phyloP scores from a whole-genome alignment of 2,113 vertebrate species.

The Amblyornis subalaris region DNA sequence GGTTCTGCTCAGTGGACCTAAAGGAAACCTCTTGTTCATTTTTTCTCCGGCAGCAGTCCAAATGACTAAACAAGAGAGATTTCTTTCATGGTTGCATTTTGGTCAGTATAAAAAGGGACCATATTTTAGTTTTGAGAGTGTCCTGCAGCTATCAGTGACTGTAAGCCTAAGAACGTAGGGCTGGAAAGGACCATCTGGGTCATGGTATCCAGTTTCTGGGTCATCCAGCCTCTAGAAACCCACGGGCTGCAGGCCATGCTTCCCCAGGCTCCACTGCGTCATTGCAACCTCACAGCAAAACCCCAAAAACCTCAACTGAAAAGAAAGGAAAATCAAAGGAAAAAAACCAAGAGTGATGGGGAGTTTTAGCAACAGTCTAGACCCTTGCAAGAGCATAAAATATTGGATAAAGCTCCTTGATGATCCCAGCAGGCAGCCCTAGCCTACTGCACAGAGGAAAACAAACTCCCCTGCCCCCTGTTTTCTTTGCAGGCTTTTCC shows the following conservation, averaged over 20 bases:
- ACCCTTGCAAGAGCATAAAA: neutral
- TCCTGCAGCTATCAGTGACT: neutral
- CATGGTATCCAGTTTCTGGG: neutral
- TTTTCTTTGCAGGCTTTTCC: neutral
- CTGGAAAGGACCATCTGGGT: neutral
- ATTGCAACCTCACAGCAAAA: neutral
- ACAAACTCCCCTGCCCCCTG: neutral
- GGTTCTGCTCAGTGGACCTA: slow-evolving; percentile 43
- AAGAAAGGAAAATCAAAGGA: neutral
- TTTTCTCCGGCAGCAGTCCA: slow-evolving; percentile 41
- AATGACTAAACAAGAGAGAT: slow-evolving; percentile 32
- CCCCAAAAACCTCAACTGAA: neutral
- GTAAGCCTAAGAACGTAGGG: neutral
- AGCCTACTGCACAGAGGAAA: neutral
- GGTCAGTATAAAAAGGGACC: neutral
- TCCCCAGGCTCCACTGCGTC: neutral
- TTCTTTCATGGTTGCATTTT: slow-evolving; percentile 13
- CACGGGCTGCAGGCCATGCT: neutral
- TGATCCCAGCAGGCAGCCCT: neutral
- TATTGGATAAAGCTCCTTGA: neutral
- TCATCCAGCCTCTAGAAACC: neutral
- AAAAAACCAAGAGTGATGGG: neutral
- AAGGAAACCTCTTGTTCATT: slow-evolving; percentile 45
- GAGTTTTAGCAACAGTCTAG: neutral
- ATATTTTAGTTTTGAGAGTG: neutral